These are phyloP conservation scores for Cheilinus undulatus DNA, from an alignment of 2,113 vertebrate species.

Conservation along the genomic window DNA sequence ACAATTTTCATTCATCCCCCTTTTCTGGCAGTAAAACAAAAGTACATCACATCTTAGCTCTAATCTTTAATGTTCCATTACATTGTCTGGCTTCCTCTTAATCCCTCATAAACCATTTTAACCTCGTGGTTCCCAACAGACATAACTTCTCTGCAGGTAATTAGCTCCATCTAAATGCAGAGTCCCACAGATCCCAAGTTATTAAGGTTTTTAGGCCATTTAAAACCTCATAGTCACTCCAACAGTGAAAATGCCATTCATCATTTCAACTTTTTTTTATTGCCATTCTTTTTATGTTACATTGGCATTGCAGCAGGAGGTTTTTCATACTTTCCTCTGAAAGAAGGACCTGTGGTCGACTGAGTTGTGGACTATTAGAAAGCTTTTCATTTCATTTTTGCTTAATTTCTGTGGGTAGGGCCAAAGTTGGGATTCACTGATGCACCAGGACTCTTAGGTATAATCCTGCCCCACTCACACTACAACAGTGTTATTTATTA, in stretches of 20 bases:
- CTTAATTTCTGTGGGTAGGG: too few relatives aligned
- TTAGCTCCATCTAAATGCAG: slow-evolving; percentile 43
- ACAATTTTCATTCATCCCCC: not conserved
- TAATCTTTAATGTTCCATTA: slow-evolving; percentile 1
- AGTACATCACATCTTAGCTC: not conserved
- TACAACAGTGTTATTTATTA: too few relatives aligned
- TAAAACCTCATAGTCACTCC: slow-evolving; percentile 26
- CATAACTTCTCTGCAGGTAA: slow-evolving; percentile 44
- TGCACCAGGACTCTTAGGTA: too few relatives aligned
- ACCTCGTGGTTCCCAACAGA: slow-evolving; percentile 25
- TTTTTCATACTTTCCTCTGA: too few relatives aligned
- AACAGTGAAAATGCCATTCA: not conserved
- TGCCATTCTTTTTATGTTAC: too few relatives aligned
- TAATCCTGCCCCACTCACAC: too few relatives aligned
- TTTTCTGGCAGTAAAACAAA: not conserved
- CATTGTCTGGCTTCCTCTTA: slow-evolving; percentile 8
- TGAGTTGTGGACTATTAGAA: too few relatives aligned
- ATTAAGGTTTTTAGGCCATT: slow-evolving; percentile 40
- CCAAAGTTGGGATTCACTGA: too few relatives aligned
- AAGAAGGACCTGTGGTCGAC: too few relatives aligned
- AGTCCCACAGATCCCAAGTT: slow-evolving; percentile 34
- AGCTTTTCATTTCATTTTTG: too few relatives aligned
- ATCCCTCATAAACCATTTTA: not conserved
- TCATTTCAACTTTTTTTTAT: slow-evolving; percentile 7
- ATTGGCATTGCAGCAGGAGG: too few relatives aligned